Evolutionary conservation across 2,888 invertebrate genomes (phyloP).

Genomic region (Polydrusus pterygomalis): DNA sequence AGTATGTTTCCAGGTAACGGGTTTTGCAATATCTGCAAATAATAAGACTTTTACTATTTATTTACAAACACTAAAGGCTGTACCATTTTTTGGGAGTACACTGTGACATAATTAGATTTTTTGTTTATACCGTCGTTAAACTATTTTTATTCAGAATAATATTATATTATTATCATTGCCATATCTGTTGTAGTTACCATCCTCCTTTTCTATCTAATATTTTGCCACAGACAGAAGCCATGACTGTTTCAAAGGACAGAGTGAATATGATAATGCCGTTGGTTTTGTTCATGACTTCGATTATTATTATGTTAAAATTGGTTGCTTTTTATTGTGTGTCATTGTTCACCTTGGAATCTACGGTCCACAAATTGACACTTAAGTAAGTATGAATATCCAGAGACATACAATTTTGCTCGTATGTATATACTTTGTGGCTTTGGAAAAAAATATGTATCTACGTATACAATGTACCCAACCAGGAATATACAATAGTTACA

Average conservation of each 20-base stretch:
- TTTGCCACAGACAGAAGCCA: constrained; percentile 65
- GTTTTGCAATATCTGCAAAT: too few species aligned
- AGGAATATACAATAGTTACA: too few species aligned
- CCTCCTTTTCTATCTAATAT: constrained; percentile 21
- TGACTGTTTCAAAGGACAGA: constrained; percentile 59
- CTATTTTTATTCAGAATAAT: too few species aligned
- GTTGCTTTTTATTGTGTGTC: constrained; percentile 74
- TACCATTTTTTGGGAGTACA: too few species aligned
- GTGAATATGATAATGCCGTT: constrained; percentile 75
- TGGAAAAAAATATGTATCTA: too few species aligned
- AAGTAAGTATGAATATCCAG: constrained; percentile 73
- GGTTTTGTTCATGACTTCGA: constrained; percentile 77
- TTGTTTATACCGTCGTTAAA: too few species aligned
- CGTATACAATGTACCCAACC: too few species aligned
- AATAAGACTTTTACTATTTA: too few species aligned
- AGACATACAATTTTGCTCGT: too few species aligned
- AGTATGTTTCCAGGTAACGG: too few species aligned
- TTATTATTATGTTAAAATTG: constrained; percentile 76
- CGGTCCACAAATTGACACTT: constrained; percentile 79
- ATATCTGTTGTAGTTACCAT: constrained; percentile 14
- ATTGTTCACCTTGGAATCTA: constrained; percentile 81
- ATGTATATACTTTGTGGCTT: background rate
- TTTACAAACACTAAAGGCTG: too few species aligned
- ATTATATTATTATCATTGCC: constrained; percentile 17
- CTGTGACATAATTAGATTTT: too few species aligned